Evolutionary conservation across 1,140 invertebrate species (phyloP).

Genomic region (Cotesia typhae): DNA sequence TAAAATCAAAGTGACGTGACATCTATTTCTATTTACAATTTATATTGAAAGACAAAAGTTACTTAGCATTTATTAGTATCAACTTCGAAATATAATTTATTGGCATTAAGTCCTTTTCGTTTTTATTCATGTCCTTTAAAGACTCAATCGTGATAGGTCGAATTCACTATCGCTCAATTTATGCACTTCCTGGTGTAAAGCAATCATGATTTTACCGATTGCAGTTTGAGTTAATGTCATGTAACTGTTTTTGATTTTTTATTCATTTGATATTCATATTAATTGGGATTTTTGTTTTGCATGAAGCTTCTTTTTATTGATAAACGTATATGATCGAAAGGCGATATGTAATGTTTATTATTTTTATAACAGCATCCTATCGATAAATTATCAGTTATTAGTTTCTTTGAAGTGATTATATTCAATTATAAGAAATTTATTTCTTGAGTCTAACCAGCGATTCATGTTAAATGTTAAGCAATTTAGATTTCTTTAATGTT

Average conservation of each 20-base stretch:
- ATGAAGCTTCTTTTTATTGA: not conserved
- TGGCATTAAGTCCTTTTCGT: not conserved
- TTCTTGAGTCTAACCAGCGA: no score
- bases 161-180: slow-evolving; percentile 40
- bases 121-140: slow-evolving; percentile 26
- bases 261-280: not conserved
- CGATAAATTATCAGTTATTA: slow-evolving; percentile 10
- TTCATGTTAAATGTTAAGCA: no score
- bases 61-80: no score
- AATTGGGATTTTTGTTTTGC: no score
- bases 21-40: not conserved
- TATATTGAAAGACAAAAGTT: no score
- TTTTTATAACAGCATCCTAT: slow-evolving; percentile 19
- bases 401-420: slow-evolving; percentile 15
- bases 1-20: not conserved
- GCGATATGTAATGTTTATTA: slow-evolving; percentile 38
- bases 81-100: no score
- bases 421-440: no score
- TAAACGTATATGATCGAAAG: slow-evolving; percentile 35
- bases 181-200: slow-evolving; percentile 20
- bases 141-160: slow-evolving; percentile 45
- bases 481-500: no score
- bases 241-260: slow-evolving; percentile 6
- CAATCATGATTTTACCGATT: slow-evolving; percentile 7
- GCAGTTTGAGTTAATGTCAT: not conserved